phyloP scores from a whole-genome alignment of 2,113 vertebrate genomes.

The Rhabdornis inornatus region DNA sequence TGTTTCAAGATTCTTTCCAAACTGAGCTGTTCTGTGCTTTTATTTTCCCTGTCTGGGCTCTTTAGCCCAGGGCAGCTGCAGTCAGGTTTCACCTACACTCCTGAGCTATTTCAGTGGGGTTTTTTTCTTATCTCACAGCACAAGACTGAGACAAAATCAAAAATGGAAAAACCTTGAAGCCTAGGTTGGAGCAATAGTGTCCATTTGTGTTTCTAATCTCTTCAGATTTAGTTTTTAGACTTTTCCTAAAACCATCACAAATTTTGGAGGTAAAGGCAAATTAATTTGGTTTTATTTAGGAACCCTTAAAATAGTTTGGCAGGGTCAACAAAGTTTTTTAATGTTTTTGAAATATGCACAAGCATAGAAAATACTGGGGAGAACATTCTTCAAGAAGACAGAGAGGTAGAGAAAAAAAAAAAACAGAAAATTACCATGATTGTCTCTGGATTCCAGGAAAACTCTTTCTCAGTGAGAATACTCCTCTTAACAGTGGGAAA shows the following conservation, averaged over 20 bases:
- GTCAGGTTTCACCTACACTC: neutral
- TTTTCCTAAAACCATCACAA: neutral
- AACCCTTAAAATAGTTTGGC: neutral
- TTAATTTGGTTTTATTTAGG: neutral
- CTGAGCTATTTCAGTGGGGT: neutral
- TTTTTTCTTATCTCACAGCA: neutral
- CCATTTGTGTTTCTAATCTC: neutral
- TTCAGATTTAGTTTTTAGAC: neutral
- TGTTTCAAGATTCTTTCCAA: neutral
- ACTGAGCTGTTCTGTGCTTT: neutral
- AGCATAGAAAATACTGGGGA: neutral
- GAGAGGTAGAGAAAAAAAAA: neutral
- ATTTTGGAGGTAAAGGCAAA: neutral
- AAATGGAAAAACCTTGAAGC: neutral
- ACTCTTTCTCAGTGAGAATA: accelerated
- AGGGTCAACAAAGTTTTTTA: neutral
- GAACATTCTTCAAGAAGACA: neutral
- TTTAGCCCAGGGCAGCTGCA: neutral
- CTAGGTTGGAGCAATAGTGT: neutral
- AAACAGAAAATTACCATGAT: neutral
- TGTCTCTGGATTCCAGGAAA: neutral
- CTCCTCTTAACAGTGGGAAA: neutral
- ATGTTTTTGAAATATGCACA: neutral
- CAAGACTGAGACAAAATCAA: neutral
- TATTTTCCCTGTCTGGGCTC: neutral